Conservation (phyloP, 2,888 invertebrate genomes). For the Xylota sylvarum region DNA sequence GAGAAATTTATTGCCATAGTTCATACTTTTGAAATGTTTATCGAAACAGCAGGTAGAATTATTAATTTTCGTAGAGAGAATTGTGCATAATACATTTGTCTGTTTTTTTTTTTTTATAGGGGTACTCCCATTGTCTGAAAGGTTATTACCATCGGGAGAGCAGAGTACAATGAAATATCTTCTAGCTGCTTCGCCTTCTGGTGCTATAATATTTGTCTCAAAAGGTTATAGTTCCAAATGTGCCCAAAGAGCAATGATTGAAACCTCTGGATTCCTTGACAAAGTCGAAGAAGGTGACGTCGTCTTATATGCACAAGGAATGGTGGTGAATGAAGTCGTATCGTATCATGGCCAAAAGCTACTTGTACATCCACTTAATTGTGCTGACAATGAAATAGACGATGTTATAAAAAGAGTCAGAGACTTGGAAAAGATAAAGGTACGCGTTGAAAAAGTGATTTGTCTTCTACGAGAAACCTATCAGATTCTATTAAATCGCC, state of each 20-base stretch:
- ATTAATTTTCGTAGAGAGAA: not conserved
- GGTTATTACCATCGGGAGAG: not conserved
- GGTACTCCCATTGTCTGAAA: not conserved
- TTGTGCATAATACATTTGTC: not conserved
- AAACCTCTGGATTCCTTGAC: slow-evolving; percentile 7
- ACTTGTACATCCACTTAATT: not conserved
- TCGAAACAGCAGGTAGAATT: slow-evolving; percentile 19
- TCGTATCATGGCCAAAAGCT: slow-evolving; percentile 16
- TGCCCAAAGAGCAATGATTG: slow-evolving; percentile 7
- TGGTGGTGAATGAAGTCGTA: slow-evolving; percentile 7
- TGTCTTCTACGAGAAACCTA: slow-evolving; percentile 7
- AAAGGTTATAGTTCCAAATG: slow-evolving; percentile 27
- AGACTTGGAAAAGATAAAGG: not conserved
- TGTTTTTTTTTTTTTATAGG: not conserved
- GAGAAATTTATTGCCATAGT: slow-evolving; percentile 15
- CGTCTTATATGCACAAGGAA: slow-evolving; percentile 17
- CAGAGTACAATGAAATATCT: slow-evolving; percentile 29
- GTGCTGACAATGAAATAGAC: not conserved
- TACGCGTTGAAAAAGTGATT: not conserved
- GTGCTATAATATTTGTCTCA: slow-evolving; percentile 29
- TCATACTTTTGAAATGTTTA: slow-evolving; percentile 23
- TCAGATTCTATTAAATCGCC: slow-evolving; percentile 2
- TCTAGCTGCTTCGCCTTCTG: slow-evolving; percentile 12
- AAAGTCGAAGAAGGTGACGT: slow-evolving; percentile 20
- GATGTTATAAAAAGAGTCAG: not conserved